Evolutionary conservation across 2,888 invertebrate species (phyloP), one percentile per base, ranked within the genome.

Genomic region (Kryphioiulus occultus): DNA sequence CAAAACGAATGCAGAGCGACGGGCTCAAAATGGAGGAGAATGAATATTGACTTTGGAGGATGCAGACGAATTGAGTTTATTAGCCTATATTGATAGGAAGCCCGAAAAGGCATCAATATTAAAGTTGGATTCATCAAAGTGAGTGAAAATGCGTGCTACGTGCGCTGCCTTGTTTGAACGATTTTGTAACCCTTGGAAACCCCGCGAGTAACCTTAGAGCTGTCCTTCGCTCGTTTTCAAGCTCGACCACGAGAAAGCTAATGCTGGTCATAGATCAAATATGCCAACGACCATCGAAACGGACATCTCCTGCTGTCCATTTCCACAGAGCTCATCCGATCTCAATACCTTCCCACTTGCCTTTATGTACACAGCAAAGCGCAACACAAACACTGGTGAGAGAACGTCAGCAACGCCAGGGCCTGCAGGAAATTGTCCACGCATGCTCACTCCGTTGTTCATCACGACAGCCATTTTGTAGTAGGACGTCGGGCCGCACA

Each of bases 271-370:
- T 68, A n/a, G 68, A 68, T 68, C 68, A 68, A 68, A 26, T 68
- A 68, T 68, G 68, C 68, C 68, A 68, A 68, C 68, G 68, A 68
- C 68, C 68, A 68, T 68, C 68, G 68, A 68, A 68, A 68, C 68
- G 68, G 68, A 68, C 68, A 68, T 68, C 68, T 68, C 68, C 68
- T 68, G 68, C 68, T 68, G 68, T 68, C 68, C 68, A 68, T 68
- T 68, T 68, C 26, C 68, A 68, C 68, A 7, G 12, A 68, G 26
- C 15, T 68, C 26, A 68, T 68, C 68, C 68, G n/a, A 26, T 68
- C 68, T 26, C 68, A 26, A 68, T 68, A 68, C 26, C 68, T 26
- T 39, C 22, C 68, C 68, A 68, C 68, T 26, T 68, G 68, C 26
- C 26, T 68, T 26, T 68, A 26, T 68, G 9, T 26, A 26, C 26